A percentile compares a stretch with the other conserved stretches of the same genome.
Conservation (phyloP, 2,113 vertebrate species). For the Mastomys coucha region DNA sequence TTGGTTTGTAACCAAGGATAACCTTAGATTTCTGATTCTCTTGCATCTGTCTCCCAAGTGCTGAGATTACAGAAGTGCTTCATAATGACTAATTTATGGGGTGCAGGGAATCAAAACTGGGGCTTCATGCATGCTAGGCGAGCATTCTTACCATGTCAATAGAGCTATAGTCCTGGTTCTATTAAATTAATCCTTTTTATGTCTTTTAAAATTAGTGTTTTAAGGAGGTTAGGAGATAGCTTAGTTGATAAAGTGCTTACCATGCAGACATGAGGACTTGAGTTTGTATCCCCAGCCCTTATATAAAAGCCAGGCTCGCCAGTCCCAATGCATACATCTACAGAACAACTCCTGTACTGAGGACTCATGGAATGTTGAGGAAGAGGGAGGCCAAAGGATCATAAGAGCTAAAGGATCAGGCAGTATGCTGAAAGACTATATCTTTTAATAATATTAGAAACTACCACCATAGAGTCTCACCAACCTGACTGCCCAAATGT, state of each 20-base stretch:
- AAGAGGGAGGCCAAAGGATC: background rate
- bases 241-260: background rate
- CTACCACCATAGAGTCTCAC: background rate
- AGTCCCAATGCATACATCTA: too few species aligned
- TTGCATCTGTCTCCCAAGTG: background rate
- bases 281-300: background rate
- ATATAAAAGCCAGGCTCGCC: background rate
- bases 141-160: background rate
- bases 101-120: background rate
- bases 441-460: background rate
- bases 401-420: background rate
- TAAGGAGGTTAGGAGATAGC: background rate
- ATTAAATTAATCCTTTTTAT: conserved; percentile 39
- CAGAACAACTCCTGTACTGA: background rate
- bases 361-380: background rate
- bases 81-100: background rate
- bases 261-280: background rate
- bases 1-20: background rate
- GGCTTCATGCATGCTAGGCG: background rate
- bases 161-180: background rate
- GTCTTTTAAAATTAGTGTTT: conserved; percentile 53
- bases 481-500: too few species aligned
- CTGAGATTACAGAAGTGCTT: background rate
- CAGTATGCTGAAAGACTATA: background rate
- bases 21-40: background rate